Percentiles rank a stretch among this genome's conserved stretches.
Evolutionary conservation across 1,140 invertebrate genomes (phyloP).

Genomic region (Drosophila micromelanica): DNA sequence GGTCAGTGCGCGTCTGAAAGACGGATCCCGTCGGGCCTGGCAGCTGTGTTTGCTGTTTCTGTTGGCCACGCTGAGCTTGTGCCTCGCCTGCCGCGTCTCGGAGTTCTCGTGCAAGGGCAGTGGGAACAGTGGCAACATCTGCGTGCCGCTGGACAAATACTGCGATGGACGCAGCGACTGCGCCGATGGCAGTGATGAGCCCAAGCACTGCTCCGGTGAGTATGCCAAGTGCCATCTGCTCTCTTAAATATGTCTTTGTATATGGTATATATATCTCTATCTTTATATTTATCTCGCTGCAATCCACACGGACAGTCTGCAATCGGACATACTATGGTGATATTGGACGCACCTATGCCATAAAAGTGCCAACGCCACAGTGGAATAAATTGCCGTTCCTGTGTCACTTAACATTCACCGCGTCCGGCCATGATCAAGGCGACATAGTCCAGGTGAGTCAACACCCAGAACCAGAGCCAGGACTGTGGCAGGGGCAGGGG

Average conservation of each 20-base stretch:
- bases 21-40: slow-evolving; percentile 27
- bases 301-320: slow-evolving; percentile 86
- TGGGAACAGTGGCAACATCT: slow-evolving; percentile 87
- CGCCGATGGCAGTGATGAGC: slow-evolving; percentile 93
- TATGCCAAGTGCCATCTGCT: slow-evolving; percentile 32
- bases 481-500: too few relatives aligned
- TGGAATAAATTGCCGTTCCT: slow-evolving; percentile 91
- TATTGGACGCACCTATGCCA: slow-evolving; percentile 91
- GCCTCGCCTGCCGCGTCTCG: slow-evolving; percentile 89
- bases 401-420: slow-evolving; percentile 95
- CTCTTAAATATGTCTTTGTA: background rate
- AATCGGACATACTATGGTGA: slow-evolving; percentile 95
- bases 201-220: slow-evolving; percentile 91
- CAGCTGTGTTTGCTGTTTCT: slow-evolving; percentile 43
- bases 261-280: slow-evolving; percentile 14
- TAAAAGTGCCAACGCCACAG: slow-evolving; percentile 88
- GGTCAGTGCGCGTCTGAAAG: slow-evolving; percentile 3
- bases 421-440: slow-evolving; percentile 92
- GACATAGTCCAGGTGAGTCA: slow-evolving; percentile 91
- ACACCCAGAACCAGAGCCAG: background rate
- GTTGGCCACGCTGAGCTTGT: slow-evolving; percentile 56
- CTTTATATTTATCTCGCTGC: background rate
- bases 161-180: slow-evolving; percentile 94
- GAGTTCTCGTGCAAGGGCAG: slow-evolving; percentile 92
- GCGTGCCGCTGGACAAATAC: slow-evolving; percentile 92